A percentile compares a stretch with the other conserved stretches of the same genome.
Evolutionary conservation across 2,888 invertebrate genomes (phyloP).

Genomic region (Sisyra terminalis): DNA sequence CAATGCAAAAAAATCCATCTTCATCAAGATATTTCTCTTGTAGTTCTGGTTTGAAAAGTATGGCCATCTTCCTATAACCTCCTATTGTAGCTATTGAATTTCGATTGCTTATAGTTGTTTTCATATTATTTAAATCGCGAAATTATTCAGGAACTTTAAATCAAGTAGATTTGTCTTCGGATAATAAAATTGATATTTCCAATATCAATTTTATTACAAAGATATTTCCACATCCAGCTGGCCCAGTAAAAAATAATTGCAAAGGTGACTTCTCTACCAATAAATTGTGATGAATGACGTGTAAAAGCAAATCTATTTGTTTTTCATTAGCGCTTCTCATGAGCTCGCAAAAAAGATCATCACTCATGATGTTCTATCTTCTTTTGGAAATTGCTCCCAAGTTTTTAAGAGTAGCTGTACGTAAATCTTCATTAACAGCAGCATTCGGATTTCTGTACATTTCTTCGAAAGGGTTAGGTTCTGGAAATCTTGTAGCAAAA

Average conservation of each 20-base stretch:
- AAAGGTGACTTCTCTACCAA: constrained; percentile 12
- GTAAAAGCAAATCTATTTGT: constrained; percentile 13
- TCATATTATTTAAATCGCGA: too few species aligned
- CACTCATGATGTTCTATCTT: constrained; percentile 15
- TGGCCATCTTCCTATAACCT: too few species aligned
- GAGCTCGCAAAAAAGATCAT: constrained; percentile 13
- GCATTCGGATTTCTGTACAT: constrained; percentile 13
- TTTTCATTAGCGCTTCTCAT: constrained; percentile 14
- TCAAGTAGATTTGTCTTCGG: too few species aligned
- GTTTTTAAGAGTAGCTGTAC: constrained; percentile 13
- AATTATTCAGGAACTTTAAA: too few species aligned
- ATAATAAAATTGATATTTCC: constrained; percentile 17
- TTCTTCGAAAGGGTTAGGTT: constrained; percentile 12
- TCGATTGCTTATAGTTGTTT: too few species aligned
- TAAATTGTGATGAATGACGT: constrained; percentile 11
- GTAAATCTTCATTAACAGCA: constrained; percentile 13
- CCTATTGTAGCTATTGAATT: too few species aligned
- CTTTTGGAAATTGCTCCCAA: constrained; percentile 15
- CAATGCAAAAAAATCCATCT: too few species aligned
- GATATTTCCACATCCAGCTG: constrained; percentile 19
- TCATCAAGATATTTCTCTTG: too few species aligned
- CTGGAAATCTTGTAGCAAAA: constrained; percentile 7
- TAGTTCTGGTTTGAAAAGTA: too few species aligned
- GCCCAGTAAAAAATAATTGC: constrained; percentile 15
- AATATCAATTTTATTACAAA: constrained; percentile 22